Evolutionary conservation across 2,888 invertebrate species (phyloP).

Genomic region (Apamea crenata): DNA sequence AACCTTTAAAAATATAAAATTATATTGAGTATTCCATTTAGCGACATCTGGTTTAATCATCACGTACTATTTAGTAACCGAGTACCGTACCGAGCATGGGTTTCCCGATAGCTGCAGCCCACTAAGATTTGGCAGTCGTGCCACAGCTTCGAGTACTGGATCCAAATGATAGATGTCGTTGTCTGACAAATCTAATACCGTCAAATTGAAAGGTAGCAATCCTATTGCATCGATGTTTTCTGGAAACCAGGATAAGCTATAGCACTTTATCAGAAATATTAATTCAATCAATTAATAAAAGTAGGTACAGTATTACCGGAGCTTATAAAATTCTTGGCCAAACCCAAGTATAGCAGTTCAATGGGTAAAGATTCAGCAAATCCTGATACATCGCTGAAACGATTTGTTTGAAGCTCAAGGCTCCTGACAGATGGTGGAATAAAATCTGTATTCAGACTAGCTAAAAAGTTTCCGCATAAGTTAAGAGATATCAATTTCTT

Average conservation of each 20-base stretch:
- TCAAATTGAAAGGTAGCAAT: slow-evolving; percentile 74
- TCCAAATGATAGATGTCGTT: slow-evolving; percentile 90
- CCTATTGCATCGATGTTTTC: slow-evolving; percentile 72
- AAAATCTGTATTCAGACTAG: slow-evolving; percentile 75
- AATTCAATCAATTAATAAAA: not conserved
- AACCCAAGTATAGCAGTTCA: slow-evolving; percentile 86
- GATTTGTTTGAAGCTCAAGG: slow-evolving; percentile 89
- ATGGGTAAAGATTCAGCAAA: slow-evolving; percentile 81
- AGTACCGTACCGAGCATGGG: slow-evolving; percentile 88
- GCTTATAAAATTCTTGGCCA: slow-evolving; percentile 86
- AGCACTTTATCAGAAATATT: not conserved
- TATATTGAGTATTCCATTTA: slow-evolving; percentile 22
- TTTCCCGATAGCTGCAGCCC: slow-evolving; percentile 89
- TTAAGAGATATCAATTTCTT: slow-evolving; percentile 83
- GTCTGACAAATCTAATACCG: slow-evolving; percentile 89
- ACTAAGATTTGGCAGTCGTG: slow-evolving; percentile 79
- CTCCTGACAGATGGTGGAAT: slow-evolving; percentile 83
- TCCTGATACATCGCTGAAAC: slow-evolving; percentile 77
- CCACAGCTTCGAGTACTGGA: slow-evolving; percentile 80
- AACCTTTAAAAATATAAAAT: slow-evolving; percentile 75
- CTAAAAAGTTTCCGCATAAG: slow-evolving; percentile 84
- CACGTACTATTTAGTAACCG: slow-evolving; percentile 32
- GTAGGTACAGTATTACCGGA: slow-evolving; percentile 70
- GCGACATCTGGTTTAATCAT: slow-evolving; percentile 73
- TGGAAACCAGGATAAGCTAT: slow-evolving; percentile 64